phyloP scores from a whole-genome alignment of 2,113 vertebrate species.

The Danio rerio region DNA sequence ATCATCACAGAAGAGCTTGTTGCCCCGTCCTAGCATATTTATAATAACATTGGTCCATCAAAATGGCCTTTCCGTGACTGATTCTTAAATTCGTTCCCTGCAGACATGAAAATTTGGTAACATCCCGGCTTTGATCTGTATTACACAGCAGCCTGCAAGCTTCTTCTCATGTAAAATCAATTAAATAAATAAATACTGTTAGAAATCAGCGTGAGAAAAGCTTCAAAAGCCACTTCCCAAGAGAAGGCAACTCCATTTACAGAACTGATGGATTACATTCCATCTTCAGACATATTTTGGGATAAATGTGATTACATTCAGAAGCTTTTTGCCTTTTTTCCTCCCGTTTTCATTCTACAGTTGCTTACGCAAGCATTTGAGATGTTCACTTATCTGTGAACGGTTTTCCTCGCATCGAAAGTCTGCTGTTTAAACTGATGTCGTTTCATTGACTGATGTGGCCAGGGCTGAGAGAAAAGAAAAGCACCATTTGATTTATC shows the following conservation, averaged over 20 bases:
- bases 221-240: constrained; percentile 1
- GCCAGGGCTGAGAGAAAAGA: neutral
- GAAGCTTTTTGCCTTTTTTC: neutral
- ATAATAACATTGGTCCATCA: neutral
- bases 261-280: constrained; percentile 6
- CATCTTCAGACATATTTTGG: neutral
- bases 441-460: neutral
- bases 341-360: neutral
- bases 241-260: neutral
- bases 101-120: neutral
- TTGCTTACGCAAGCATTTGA: neutral
- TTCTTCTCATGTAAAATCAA: constrained; percentile 11
- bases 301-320: neutral
- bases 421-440: neutral
- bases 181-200: neutral
- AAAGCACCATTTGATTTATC: constrained; percentile 29
- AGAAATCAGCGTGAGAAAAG: neutral
- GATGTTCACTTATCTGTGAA: neutral
- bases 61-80: neutral
- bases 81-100: neutral
- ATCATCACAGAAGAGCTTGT: too few relatives aligned
- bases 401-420: neutral
- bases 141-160: neutral
- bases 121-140: neutral
- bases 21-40: neutral